phyloP scores from a whole-genome alignment of 2,888 invertebrate species.

The Morinoia aosen region DNA sequence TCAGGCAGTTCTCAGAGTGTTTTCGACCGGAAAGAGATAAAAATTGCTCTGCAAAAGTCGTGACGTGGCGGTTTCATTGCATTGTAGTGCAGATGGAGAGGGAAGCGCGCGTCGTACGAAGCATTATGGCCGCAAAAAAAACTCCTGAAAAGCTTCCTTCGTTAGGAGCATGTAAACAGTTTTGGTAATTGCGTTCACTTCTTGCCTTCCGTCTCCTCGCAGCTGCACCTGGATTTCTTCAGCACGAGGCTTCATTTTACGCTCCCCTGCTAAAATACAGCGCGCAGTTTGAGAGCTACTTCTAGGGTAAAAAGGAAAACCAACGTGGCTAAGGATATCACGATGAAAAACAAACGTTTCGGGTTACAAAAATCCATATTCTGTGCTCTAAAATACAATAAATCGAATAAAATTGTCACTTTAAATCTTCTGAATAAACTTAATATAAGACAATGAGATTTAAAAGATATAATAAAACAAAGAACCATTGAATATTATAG shows the following conservation, averaged over 20 bases:
- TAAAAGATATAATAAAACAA: too few relatives aligned
- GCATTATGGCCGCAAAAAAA: neutral
- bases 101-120: neutral
- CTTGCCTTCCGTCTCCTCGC: neutral
- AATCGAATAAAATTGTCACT: too few relatives aligned
- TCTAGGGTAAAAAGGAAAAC: neutral
- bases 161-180: constrained; percentile 39
- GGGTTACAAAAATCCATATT: too few relatives aligned
- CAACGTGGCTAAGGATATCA: too few relatives aligned
- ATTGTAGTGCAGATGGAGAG: neutral
- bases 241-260: neutral
- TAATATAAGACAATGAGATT: too few relatives aligned
- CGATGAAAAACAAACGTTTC: too few relatives aligned
- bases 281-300: neutral
- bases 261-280: neutral
- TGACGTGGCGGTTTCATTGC: constrained; percentile 25
- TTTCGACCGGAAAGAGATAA: neutral
- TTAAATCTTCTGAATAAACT: too few relatives aligned
- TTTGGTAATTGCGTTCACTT: neutral
- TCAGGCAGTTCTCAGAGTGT: neutral
- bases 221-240: neutral
- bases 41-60: neutral
- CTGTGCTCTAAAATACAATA: too few relatives aligned
- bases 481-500: too few relatives aligned
- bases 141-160: constrained; percentile 5